A percentile compares a stretch with the other conserved stretches of the same genome.
phyloP scores from a whole-genome alignment of 2,888 invertebrate genomes.

The Melanostoma mellinum region DNA sequence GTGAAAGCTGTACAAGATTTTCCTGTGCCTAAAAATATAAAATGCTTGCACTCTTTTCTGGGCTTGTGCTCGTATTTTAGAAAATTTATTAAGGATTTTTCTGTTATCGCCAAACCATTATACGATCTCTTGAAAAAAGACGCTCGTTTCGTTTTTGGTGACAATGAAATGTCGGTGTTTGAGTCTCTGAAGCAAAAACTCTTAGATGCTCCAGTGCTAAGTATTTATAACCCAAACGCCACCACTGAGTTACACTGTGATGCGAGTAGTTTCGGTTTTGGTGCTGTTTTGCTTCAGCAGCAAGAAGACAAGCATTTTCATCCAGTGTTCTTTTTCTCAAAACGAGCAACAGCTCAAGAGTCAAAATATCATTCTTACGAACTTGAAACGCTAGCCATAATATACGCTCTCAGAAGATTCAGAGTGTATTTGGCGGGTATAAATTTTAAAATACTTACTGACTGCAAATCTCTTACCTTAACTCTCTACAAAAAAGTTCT shows the following conservation, averaged over 20 bases:
- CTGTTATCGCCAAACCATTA: slow-evolving; percentile 15
- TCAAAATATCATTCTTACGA: slow-evolving; percentile 16
- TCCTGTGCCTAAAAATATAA: slow-evolving; percentile 19
- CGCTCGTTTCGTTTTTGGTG: slow-evolving; percentile 2
- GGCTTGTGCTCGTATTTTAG: slow-evolving; percentile 46
- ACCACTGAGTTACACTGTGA: slow-evolving; percentile 30
- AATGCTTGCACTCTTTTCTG: neutral
- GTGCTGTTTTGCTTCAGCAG: no score
- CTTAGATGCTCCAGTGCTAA: slow-evolving; percentile 67
- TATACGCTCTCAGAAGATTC: slow-evolving; percentile 61
- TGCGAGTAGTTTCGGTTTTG: no score
- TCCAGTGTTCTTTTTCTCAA: no score
- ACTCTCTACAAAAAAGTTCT: slow-evolving; percentile 67
- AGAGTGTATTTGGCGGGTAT: slow-evolving; percentile 74
- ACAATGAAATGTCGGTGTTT: neutral
- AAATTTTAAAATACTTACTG: slow-evolving; percentile 73
- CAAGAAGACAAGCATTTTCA: no score
- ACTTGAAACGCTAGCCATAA: neutral
- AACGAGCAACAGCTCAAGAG: no score
- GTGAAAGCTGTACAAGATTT: slow-evolving; percentile 13
- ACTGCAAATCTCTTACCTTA: slow-evolving; percentile 62
- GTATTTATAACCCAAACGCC: slow-evolving; percentile 72
- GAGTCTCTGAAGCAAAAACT: neutral
- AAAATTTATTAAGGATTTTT: slow-evolving; percentile 19
- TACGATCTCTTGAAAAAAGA: slow-evolving; percentile 13